Base-by-base conservation (phyloP, 2,113 vertebrate species). In the Malurus cyaneus region DNA sequence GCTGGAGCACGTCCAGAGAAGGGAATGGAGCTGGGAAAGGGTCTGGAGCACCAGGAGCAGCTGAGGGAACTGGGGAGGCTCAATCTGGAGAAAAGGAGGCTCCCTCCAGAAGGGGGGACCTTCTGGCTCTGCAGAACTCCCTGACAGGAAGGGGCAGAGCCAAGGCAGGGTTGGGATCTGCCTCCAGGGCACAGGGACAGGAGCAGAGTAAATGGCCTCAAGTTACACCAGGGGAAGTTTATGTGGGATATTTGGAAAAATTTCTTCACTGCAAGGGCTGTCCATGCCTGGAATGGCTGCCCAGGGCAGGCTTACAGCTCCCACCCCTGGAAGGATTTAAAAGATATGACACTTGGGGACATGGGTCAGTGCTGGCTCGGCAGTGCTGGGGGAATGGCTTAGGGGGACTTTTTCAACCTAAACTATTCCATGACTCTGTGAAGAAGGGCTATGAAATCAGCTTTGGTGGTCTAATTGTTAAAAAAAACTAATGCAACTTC, bases 121-220 rank as follows among this genome's bases (percentile, higher is more conserved):
- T 6, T 20, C 1, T 25, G 7, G 46, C n/a, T 81, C 46, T 69
- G 5, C 6, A 32, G 39, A 88, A 23, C 1, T 23, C 26, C 56
- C 44, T 73, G 77, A 1, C 14, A 80, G 44, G 36, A 88, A 12
- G 3, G 28, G 12, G 12, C 36, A 73, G 44, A 73, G 44, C 34
- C 0, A 39, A 39, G 0, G 5, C 5, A 12, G 18, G 5, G 10
- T 34, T 0, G 0, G 25, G 49, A 5, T 80, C 8, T 59, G 36
- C 32, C 59, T 10, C 9, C 77, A 59, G 36, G 31, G 36, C 73
- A 52, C 46, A 59, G 36, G 12, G 36, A 46, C 32, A 66, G 77
- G 18, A 66, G 2, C 4, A 66, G 36, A 59, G 15, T 26, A 0
- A 73, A 74, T 0, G 0, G 28, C 28, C 12, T 81, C 60, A 47